Base-by-base conservation (phyloP, 2,888 invertebrate genomes). In the Helleia helle region DNA sequence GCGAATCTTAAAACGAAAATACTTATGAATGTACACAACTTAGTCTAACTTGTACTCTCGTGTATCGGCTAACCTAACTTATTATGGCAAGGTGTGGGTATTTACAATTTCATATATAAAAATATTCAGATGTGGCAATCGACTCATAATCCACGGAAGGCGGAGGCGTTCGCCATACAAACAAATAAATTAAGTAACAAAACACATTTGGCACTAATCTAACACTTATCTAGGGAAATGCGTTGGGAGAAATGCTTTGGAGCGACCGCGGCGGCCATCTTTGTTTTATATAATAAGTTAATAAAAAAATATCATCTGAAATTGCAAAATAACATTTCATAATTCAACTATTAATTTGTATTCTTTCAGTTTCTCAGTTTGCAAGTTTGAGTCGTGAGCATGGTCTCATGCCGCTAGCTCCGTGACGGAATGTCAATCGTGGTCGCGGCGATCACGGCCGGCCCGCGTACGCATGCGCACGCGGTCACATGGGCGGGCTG, bases 121-220 rank as follows among this genome's bases (percentile, higher is more conserved):
- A 36, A 26, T 17, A 26, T 9, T 18, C 22, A 24, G 14, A 34
- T 25, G 27, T 18, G 38, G 40, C 43, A 41, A 38, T 37, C 15
- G n/a, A 15, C 11, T 9, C 26, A 12, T 11, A 12, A 15, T 15
- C 18, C 18, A 5, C 18, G 22, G 22, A 22, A 5, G 15, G 30
- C 12, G 11, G 15, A 34, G 18, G 12, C 31, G n/a, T 30, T 15
- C 22, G 34, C 12, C 12, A n/a, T n/a, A n/a, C 12, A 12, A 13
- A 13, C 8, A 50, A 77, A 80, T 81, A 81, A 80, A 75, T 80
- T 76, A 83, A 76, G 72, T 75, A 77, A 79, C 71, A 66, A 65
- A 60, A 53, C n/a, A 56, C 65, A 62, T 61, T 83, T 81, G 81
- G 83, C 83, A 83, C 83, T 80, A 76, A 55, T 61, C 75, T 77